Evolutionary conservation across 1,140 invertebrate species (phyloP).

Genomic region (Drosophila watanabei): DNA sequence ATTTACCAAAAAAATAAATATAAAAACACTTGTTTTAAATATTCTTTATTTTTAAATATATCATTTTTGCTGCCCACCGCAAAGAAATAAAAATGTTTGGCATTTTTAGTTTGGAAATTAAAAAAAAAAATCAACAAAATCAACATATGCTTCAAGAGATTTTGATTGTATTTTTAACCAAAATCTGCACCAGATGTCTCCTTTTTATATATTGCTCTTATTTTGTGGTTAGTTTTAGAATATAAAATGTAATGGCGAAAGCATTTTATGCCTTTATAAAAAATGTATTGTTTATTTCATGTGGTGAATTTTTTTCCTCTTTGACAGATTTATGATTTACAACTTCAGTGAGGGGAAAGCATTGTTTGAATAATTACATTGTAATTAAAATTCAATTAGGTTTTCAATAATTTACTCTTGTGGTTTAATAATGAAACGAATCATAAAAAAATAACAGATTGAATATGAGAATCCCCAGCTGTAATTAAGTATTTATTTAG

Average conservation of each 20-base stretch:
- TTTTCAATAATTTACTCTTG: slow-evolving; percentile 19
- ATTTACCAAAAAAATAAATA: neutral
- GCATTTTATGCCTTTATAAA: neutral
- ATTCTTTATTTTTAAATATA: neutral
- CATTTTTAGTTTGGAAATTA: neutral
- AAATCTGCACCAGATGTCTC: neutral
- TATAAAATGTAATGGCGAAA: neutral
- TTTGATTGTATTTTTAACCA: neutral
- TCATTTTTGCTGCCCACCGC: neutral
- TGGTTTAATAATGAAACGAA: slow-evolving; percentile 10
- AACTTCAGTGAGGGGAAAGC: neutral
- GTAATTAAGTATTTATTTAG: slow-evolving; percentile 29
- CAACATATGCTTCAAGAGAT: neutral
- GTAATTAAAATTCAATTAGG: slow-evolving; percentile 44
- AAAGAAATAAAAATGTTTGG: neutral
- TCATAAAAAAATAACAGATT: neutral
- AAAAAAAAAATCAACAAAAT: neutral
- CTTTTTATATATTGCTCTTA: neutral
- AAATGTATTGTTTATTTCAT: neutral
- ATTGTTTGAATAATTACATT: slow-evolving; percentile 6
- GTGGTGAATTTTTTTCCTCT: neutral
- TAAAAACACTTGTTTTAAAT: neutral
- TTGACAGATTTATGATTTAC: neutral
- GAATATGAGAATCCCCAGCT: neutral
- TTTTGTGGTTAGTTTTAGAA: slow-evolving; percentile 24